These are phyloP conservation scores for Synergus japonicus DNA, from an alignment of 2,888 invertebrate genomes.

Conservation along the genomic window DNA sequence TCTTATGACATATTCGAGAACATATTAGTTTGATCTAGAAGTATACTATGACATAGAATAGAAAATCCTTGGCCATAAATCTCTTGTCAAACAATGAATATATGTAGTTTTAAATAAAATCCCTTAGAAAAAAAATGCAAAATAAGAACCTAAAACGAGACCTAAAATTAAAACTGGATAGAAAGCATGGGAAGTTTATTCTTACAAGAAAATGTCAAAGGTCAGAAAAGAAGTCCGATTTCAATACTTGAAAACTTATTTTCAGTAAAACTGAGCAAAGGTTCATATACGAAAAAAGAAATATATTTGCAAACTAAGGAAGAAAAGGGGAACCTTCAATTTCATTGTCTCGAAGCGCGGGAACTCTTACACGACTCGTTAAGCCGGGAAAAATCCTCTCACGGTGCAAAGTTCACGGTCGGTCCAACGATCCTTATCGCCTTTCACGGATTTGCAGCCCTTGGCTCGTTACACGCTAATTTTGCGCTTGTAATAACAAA, in stretches of 20 bases:
- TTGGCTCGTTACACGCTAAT: constrained; percentile 60
- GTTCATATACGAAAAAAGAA: background rate
- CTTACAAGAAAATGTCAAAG: too few relatives aligned
- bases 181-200: too few relatives aligned
- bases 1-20: too few relatives aligned
- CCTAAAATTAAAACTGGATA: too few relatives aligned
- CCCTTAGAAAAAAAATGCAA: too few relatives aligned
- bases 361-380: constrained; percentile 25
- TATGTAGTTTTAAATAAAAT: too few relatives aligned
- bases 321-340: constrained; percentile 16
- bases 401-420: constrained; percentile 73
- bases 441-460: constrained; percentile 55
- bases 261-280: background rate
- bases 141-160: too few relatives aligned
- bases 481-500: constrained; percentile 59
- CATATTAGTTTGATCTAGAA: too few relatives aligned
- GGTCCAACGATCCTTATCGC: constrained; percentile 59
- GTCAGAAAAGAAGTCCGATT: background rate
- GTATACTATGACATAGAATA: too few relatives aligned
- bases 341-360: constrained; percentile 34
- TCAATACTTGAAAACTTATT: background rate
- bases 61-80: too few relatives aligned
- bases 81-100: too few relatives aligned
- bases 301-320: background rate
- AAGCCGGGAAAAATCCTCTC: constrained; percentile 67